These are phyloP conservation scores for Pollenia amentaria DNA, from an alignment of 2,888 invertebrate species.

Conservation along the genomic window DNA sequence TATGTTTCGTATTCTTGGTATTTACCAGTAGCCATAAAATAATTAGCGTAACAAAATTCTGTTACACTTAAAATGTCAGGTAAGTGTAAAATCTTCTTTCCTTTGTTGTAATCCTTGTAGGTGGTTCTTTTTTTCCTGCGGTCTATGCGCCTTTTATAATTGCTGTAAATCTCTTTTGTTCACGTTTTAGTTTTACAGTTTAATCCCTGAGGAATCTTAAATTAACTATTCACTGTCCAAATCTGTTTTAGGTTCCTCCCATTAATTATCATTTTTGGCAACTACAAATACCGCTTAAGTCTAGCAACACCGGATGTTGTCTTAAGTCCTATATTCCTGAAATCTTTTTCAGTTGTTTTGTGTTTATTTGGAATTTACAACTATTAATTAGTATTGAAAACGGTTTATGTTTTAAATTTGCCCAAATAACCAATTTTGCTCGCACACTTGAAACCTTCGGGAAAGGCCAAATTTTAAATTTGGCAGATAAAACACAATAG, in stretches of 20 bases:
- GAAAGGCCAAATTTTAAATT: too few species aligned
- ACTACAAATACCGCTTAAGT: neutral
- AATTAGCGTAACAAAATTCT: conserved; percentile 58
- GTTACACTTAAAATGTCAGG: conserved; percentile 50
- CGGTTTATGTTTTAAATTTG: too few species aligned
- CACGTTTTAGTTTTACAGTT: neutral
- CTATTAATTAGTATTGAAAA: neutral
- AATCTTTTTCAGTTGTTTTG: neutral
- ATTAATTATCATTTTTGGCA: conserved; percentile 56
- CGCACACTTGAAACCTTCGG: too few species aligned
- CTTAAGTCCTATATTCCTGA: neutral
- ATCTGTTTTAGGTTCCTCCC: conserved; percentile 49
- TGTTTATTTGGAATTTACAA: neutral
- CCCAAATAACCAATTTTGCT: too few species aligned
- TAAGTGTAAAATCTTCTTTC: conserved; percentile 2
- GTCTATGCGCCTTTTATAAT: conserved; percentile 61
- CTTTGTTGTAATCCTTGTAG: conserved; percentile 46
- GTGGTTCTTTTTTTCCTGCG: conserved; percentile 61
- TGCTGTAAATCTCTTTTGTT: conserved; percentile 62
- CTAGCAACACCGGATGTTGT: conserved; percentile 52
- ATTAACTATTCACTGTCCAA: neutral
- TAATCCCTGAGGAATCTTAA: neutral
- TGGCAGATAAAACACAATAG: too few species aligned
- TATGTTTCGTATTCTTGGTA: conserved; percentile 45
- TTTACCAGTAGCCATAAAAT: conserved; percentile 63